phyloP scores from a whole-genome alignment of 2,113 vertebrate species.

The Terrapene triunguis region DNA sequence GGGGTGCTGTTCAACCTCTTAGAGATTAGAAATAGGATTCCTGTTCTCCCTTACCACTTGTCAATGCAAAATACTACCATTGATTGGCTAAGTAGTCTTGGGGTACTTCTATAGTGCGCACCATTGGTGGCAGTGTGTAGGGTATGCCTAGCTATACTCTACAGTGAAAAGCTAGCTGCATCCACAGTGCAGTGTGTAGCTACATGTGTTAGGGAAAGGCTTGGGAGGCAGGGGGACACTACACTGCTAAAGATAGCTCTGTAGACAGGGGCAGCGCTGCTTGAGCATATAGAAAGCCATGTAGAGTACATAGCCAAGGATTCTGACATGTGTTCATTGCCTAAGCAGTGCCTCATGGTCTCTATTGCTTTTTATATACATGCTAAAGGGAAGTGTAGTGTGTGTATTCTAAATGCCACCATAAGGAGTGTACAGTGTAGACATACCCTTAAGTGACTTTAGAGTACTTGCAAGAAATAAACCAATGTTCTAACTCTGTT shows the following conservation, averaged over 20 bases:
- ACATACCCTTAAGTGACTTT: no score
- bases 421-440: no score
- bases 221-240: no score
- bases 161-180: not conserved
- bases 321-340: no score
- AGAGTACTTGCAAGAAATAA: not conserved
- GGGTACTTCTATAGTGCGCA: no score
- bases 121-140: not conserved
- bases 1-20: not conserved
- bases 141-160: not conserved
- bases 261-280: no score
- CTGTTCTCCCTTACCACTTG: not conserved
- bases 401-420: not conserved
- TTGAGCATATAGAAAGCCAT: no score
- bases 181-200: not conserved
- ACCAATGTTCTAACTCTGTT: not conserved
- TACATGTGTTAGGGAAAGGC: no score
- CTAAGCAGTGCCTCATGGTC: not conserved
- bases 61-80: not conserved
- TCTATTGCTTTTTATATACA: not conserved
- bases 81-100: not conserved
- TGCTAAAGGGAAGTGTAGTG: not conserved
- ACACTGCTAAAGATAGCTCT: no score
- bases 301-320: no score
- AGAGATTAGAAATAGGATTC: not conserved